Percentiles rank a stretch among this genome's conserved stretches.
Evolutionary conservation across 2,888 invertebrate genomes (phyloP).

Genomic region (Rotaria sp.): DNA sequence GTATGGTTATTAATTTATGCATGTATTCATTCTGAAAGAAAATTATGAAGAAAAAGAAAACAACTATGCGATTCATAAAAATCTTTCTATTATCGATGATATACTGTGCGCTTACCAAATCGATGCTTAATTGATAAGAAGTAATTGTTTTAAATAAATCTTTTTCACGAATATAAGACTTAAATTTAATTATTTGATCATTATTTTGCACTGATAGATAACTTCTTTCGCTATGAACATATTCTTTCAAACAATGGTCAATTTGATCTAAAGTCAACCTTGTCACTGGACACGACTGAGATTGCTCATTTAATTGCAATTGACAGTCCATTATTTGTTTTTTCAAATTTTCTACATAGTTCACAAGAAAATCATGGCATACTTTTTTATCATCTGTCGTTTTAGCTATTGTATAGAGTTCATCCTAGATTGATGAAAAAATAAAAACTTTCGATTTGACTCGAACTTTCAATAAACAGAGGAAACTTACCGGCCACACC

Average conservation of each 20-base stretch:
- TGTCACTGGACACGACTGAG: neutral
- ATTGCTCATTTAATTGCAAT: neutral
- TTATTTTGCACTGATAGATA: neutral
- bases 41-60: too few relatives aligned
- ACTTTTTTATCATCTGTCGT: neutral
- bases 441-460: too few relatives aligned
- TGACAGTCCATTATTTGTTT: neutral
- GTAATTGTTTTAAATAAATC: neutral
- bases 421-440: neutral
- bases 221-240: neutral
- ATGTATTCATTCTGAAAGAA: too few relatives aligned
- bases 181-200: neutral
- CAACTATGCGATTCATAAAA: too few relatives aligned
- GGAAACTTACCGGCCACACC: too few relatives aligned
- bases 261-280: neutral
- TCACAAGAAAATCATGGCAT: neutral
- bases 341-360: neutral
- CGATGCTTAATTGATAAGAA: too few relatives aligned
- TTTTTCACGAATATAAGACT: neutral
- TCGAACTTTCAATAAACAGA: too few relatives aligned
- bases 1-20: too few relatives aligned
- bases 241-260: neutral
- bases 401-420: neutral
- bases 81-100: too few relatives aligned
- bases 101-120: too few relatives aligned